Evolutionary conservation across 2,797 vertebrate genomes (phyloP).

Genomic region (Poecilia gillii): DNA sequence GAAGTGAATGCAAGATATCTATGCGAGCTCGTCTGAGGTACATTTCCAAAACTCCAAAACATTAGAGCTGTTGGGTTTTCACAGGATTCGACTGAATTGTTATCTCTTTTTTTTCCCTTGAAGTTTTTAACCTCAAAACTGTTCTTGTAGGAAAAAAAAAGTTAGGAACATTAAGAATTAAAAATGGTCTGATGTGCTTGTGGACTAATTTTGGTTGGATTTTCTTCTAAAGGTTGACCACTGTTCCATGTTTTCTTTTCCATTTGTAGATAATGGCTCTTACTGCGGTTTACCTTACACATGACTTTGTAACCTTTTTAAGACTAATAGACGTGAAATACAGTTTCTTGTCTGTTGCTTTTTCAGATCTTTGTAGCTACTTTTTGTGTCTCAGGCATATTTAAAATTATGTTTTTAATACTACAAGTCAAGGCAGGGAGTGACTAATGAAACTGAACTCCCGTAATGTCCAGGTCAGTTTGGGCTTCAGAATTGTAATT

Average conservation of each 20-base stretch:
- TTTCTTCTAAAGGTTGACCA: neutral
- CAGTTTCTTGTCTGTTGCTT: neutral
- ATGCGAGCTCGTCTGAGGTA: neutral
- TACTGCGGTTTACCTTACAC: neutral
- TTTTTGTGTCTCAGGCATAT: neutral
- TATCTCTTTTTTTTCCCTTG: neutral
- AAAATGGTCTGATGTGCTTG: neutral
- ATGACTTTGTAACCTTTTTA: neutral
- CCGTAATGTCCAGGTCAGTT: too few species aligned
- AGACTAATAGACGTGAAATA: neutral
- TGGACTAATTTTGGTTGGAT: neutral
- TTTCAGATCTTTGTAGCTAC: neutral
- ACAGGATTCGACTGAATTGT: too few species aligned
- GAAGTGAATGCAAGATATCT: neutral
- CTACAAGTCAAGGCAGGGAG: too few species aligned
- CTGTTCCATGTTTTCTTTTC: neutral
- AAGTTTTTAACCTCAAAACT: neutral
- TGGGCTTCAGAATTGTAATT: neutral
- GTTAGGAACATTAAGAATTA: too few species aligned
- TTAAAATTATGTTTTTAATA: neutral
- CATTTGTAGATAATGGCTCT: neutral
- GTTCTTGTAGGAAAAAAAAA: too few species aligned
- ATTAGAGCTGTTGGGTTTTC: neutral
- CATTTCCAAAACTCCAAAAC: neutral
- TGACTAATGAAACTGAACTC: neutral